These are phyloP conservation scores for Sericinus montela DNA, from an alignment of 2,888 invertebrate genomes.

Conservation along the genomic window DNA sequence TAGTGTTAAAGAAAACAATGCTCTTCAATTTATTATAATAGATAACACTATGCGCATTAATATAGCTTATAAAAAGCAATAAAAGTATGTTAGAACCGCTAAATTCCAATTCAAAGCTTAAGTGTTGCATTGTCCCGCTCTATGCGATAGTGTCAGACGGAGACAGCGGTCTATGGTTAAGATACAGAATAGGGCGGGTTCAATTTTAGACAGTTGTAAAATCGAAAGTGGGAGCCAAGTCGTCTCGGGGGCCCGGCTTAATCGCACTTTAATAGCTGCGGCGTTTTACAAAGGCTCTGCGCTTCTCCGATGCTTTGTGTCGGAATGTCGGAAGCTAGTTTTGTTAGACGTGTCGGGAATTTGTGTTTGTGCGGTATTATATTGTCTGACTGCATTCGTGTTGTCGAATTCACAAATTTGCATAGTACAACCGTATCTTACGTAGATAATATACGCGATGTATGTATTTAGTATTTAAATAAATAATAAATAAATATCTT, in stretches of 20 bases:
- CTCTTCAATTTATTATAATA: background rate
- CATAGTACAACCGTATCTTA: no score
- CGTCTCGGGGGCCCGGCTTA: constrained; percentile 53
- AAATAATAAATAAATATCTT: no score
- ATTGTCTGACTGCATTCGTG: no score
- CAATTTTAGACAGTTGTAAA: constrained; percentile 60
- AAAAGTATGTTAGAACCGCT: background rate
- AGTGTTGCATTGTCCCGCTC: background rate
- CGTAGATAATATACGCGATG: no score
- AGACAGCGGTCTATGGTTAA: constrained; percentile 6
- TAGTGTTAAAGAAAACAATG: background rate
- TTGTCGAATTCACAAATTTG: background rate
- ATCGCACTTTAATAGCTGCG: constrained; percentile 73
- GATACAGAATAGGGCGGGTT: constrained; percentile 29
- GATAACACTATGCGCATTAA: background rate
- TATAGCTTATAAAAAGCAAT: background rate
- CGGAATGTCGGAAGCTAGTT: constrained; percentile 29
- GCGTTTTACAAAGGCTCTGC: constrained; percentile 54
- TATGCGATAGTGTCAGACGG: background rate
- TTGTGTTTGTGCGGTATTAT: background rate
- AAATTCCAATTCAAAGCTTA: background rate
- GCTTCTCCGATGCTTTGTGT: constrained; percentile 37
- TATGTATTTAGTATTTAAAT: no score
- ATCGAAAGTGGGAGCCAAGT: constrained; percentile 70
- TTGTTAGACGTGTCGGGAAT: constrained; percentile 7